phyloP scores from a whole-genome alignment of 2,888 invertebrate genomes.

The Lochmaea capreae region DNA sequence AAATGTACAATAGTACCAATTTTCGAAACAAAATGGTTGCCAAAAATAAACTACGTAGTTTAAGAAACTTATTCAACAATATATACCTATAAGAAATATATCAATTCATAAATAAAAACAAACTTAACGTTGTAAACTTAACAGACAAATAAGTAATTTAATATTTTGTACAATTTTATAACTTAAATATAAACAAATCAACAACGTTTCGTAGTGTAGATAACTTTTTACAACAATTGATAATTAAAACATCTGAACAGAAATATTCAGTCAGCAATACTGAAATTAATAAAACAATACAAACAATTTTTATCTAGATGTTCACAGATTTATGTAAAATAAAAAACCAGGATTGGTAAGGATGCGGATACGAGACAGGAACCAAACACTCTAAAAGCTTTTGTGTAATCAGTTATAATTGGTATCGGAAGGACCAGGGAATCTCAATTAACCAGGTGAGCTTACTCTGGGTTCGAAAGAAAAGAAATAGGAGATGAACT shows the following conservation, averaged over 20 bases:
- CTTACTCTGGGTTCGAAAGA: too few species aligned
- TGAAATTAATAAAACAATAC: background rate
- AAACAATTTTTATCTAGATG: background rate
- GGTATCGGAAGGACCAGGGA: too few species aligned
- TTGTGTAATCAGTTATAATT: too few species aligned
- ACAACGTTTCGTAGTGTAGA: background rate
- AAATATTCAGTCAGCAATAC: background rate
- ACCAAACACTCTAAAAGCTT: too few species aligned
- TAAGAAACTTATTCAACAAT: slow-evolving; percentile 5
- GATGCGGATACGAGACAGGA: too few species aligned
- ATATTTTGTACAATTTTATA: background rate
- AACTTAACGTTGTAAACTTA: background rate
- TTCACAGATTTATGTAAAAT: background rate
- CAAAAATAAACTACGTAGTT: background rate
- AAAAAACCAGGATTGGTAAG: too few species aligned
- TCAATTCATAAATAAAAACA: slow-evolving; percentile 11
- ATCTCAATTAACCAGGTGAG: too few species aligned
- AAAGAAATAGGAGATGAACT: too few species aligned
- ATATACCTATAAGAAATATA: slow-evolving; percentile 1
- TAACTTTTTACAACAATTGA: background rate
- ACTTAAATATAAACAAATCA: background rate
- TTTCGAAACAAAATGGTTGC: background rate
- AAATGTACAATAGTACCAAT: background rate
- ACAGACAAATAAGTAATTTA: background rate
- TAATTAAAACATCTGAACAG: background rate